A percentile compares a stretch with the other conserved stretches of the same genome.
phyloP scores from a whole-genome alignment of 2,113 vertebrate genomes.

The Notothenia coriiceps region DNA sequence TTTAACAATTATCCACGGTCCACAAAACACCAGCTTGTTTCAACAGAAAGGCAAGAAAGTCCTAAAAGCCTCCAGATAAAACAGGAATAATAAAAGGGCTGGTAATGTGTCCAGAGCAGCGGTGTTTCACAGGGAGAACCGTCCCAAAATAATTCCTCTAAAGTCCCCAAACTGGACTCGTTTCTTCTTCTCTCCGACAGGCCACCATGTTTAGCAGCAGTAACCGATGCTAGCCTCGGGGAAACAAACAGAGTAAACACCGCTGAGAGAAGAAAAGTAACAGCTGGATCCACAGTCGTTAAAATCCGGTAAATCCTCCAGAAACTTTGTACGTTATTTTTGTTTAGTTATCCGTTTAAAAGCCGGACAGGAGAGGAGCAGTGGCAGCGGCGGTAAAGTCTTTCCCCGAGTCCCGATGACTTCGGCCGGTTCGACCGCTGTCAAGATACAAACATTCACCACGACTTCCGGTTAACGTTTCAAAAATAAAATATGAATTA shows the following conservation, averaged over 20 bases:
- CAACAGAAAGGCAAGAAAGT: conserved; percentile 16
- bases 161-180: conserved; percentile 42
- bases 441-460: neutral
- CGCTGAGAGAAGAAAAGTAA: neutral
- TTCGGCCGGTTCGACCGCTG: conserved; percentile 42
- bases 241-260: conserved; percentile 13
- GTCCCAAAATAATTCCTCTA: conserved; percentile 15
- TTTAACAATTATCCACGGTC: conserved; percentile 46
- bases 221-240: conserved; percentile 61
- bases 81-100: fast-evolving
- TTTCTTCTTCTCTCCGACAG: conserved; percentile 40
- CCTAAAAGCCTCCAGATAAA: neutral
- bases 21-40: neutral
- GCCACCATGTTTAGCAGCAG: conserved; percentile 83
- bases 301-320: neutral
- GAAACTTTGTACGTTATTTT: conserved; percentile 11
- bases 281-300: neutral
- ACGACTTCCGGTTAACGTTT: neutral
- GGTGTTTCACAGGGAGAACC: neutral
- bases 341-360: neutral
- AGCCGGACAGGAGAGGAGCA: neutral
- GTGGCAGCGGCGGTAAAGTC: conserved; percentile 58
- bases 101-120: neutral
- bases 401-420: conserved; percentile 51
- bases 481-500: conserved; percentile 46